Evolutionary conservation across 2,797 vertebrate genomes (phyloP), one percentile per base, ranked within the genome.

Genomic region (Thamnophis elegans): DNA sequence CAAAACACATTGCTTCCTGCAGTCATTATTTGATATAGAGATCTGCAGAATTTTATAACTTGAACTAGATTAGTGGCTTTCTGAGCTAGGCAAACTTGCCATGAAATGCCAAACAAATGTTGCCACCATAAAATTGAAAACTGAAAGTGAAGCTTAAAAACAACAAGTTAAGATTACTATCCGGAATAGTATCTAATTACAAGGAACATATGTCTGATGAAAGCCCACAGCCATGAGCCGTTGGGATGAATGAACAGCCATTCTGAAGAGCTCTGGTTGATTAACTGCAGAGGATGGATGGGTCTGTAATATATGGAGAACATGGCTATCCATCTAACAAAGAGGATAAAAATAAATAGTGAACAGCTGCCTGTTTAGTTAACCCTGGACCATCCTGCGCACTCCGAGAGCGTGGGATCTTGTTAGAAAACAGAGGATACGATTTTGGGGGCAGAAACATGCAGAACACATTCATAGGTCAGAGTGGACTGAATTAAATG

Each of bases 301-400:
- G 95, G 95, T 92, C 93, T 95, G 95, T 86, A 26, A 95, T 94
- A 93, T 1, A 92, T 0, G 86, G 95, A 94, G 93, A 95, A 96
- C 94, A 93, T 95, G 95, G 97, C 95, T 7, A 4, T 90, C 5
- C 91, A 91, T 95, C 95, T 95, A 97, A 96, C 95, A 97, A 96
- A 96, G 95, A 96, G 95, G 94, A 95, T 22, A 96, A 97, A 97
- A 97, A 97, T 96, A 97, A 97, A 96, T 95, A 94, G 28, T 93
- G 95, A 97, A 89, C 96, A 96, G 95, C 96, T 97, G 95, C 93
- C 94, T 95, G 92, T 87, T 96, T 96, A 89, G 92, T 91, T 96
- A 86, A 96, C 95, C 92, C 95, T 0, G 78, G 85, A 91, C 93
- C 92, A 89, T 96, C 94, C 94, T 95, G 91, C 94, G 62, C 92